A percentile compares a stretch with the other conserved stretches of the same genome.
Conservation (phyloP, 35 echinoderm and acorn worm species). For the Patiria miniata region DNA sequence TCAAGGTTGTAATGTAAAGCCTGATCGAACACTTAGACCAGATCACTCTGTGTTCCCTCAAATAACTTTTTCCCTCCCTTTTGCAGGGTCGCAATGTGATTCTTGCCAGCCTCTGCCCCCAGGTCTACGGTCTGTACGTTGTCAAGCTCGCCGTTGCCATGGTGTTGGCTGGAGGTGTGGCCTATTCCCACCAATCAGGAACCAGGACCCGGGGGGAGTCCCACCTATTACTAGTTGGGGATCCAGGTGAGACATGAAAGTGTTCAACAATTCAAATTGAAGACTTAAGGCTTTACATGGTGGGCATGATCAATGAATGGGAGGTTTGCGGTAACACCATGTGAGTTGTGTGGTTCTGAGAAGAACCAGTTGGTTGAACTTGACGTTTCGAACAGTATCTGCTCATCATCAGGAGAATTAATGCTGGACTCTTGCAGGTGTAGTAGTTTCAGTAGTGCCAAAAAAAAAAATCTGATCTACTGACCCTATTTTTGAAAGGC, state of each 20-base stretch:
- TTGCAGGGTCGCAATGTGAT: slow-evolving; percentile 83
- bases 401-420: no score
- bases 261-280: no score
- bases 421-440: no score
- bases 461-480: no score
- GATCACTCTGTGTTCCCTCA: neutral
- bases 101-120: slow-evolving; percentile 88
- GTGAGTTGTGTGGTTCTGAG: no score
- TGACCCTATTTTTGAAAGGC: no score
- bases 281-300: no score
- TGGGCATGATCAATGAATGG: no score
- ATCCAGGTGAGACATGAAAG: slow-evolving; percentile 66
- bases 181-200: slow-evolving; percentile 68
- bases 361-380: no score
- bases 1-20: neutral
- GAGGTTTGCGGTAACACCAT: no score
- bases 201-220: slow-evolving; percentile 92
- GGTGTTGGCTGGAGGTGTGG: slow-evolving; percentile 87
- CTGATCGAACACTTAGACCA: neutral
- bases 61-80: neutral
- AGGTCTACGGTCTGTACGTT: slow-evolving; percentile 98
- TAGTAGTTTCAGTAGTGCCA: no score
- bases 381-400: no score
- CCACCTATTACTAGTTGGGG: slow-evolving; percentile 86
- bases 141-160: slow-evolving; percentile 92